These are phyloP conservation scores for Scomber colias DNA, from an alignment of 2,113 vertebrate species.

Conservation along the genomic window DNA sequence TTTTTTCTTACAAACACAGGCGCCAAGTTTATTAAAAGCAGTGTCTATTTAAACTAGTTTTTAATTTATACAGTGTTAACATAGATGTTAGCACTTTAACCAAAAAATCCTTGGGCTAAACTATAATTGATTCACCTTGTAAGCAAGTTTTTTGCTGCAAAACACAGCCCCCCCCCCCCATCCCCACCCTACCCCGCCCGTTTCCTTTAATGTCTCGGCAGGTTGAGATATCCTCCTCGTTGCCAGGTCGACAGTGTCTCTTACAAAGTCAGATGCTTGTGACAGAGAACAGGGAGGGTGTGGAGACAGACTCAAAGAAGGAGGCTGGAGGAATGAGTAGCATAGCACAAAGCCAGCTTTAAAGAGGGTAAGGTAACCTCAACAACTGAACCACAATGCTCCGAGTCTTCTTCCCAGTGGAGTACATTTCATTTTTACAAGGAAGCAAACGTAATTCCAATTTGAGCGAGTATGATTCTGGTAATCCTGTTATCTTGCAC, in stretches of 20 bases:
- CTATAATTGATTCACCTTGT: constrained; percentile 65
- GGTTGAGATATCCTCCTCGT: constrained; percentile 71
- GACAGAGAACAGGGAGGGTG: constrained; percentile 57
- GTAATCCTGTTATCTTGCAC: constrained; percentile 72
- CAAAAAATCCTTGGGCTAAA: constrained; percentile 54
- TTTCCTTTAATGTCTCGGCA: constrained; percentile 52
- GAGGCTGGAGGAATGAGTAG: constrained; percentile 53
- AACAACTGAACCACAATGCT: constrained; percentile 42
- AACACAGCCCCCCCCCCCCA: constrained; percentile 2
- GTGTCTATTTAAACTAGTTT: constrained; percentile 36
- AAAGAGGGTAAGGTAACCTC: constrained; percentile 60
- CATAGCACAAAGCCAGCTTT: constrained; percentile 54
- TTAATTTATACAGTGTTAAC: constrained; percentile 47
- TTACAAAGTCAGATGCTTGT: constrained; percentile 65
- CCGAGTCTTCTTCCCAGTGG: constrained; percentile 38
- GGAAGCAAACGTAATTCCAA: constrained; percentile 65
- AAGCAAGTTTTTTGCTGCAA: constrained; percentile 57
- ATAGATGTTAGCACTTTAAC: constrained; percentile 59
- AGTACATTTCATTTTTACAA: constrained; percentile 63
- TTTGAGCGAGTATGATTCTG: constrained; percentile 62
- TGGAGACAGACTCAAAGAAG: constrained; percentile 43
- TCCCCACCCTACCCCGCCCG: not conserved
- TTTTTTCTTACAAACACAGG: constrained; percentile 20
- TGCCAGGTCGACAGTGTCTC: constrained; percentile 80
- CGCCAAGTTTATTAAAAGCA: constrained; percentile 21